These are phyloP conservation scores for Drosophila parabipectinata DNA, from an alignment of 1,140 invertebrate species.

Conservation along the genomic window DNA sequence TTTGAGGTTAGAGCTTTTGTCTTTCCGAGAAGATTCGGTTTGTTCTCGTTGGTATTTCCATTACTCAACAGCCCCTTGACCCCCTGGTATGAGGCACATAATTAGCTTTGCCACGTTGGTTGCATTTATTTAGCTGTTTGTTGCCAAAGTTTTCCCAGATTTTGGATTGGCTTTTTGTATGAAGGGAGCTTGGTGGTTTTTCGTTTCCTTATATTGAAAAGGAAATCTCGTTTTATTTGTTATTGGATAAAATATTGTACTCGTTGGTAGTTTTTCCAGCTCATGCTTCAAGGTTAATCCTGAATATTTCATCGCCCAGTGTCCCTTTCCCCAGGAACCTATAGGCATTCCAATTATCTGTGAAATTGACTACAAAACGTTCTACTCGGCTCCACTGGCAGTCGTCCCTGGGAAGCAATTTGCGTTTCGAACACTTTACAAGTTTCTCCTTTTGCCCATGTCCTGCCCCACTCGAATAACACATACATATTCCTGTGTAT, in stretches of 20 bases:
- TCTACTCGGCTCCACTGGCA: slow-evolving; percentile 33
- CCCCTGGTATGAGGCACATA: slow-evolving; percentile 32
- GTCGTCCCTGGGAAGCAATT: slow-evolving; percentile 54
- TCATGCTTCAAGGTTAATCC: slow-evolving; percentile 15
- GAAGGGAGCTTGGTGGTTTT: slow-evolving; percentile 7
- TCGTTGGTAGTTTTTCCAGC: too few species aligned
- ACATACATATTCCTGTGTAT: slow-evolving; percentile 29
- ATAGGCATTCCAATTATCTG: slow-evolving; percentile 44
- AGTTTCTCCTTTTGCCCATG: slow-evolving; percentile 18
- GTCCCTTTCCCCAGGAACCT: slow-evolving; percentile 15
- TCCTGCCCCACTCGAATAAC: neutral
- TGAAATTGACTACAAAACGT: slow-evolving; percentile 48
- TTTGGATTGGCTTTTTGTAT: slow-evolving; percentile 18
- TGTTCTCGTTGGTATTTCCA: slow-evolving; percentile 14
- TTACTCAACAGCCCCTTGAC: neutral
- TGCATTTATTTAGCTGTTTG: slow-evolving; percentile 35
- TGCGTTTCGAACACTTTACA: slow-evolving; percentile 47
- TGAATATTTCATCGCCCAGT: slow-evolving; percentile 27
- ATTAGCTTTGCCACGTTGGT: slow-evolving; percentile 48
- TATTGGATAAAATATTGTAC: too few species aligned
- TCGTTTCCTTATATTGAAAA: neutral
- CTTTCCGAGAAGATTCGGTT: slow-evolving; percentile 37
- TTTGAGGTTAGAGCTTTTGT: slow-evolving; percentile 49
- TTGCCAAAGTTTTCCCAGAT: slow-evolving; percentile 27
- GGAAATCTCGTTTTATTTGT: neutral